Conservation (phyloP, 2,113 vertebrate genomes). For the Erythrocercus mccallii region DNA sequence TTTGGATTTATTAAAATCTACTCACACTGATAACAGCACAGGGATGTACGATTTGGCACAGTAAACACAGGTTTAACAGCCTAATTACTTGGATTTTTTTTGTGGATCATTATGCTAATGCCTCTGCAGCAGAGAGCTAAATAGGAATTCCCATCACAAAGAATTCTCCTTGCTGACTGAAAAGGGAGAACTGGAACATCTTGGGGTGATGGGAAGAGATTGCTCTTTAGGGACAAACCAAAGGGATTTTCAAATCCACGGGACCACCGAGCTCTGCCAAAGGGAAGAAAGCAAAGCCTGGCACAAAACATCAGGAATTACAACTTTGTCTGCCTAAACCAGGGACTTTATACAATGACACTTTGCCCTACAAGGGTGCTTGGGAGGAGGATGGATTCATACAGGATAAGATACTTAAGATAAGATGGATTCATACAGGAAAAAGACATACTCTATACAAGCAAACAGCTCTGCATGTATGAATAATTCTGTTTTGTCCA, state of each 20-base stretch:
- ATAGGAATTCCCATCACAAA: not conserved
- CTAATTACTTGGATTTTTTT: not conserved
- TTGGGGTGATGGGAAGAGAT: not conserved
- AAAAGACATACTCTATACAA: fast-evolving
- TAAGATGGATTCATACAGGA: not conserved
- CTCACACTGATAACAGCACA: not conserved
- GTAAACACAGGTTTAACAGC: not conserved
- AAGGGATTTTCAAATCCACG: not conserved
- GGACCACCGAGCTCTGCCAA: not conserved
- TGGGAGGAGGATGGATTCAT: not conserved
- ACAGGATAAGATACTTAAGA: not conserved
- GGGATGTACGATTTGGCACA: not conserved
- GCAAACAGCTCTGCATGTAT: not conserved
- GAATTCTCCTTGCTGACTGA: not conserved
- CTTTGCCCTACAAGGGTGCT: too few species aligned
- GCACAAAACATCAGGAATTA: fast-evolving
- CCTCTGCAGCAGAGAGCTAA: not conserved
- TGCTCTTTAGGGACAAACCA: not conserved
- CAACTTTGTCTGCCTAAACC: not conserved
- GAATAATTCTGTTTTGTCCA: not conserved
- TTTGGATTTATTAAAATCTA: not conserved
- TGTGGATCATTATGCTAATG: not conserved
- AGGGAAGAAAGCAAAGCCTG: not conserved
- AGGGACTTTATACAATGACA: not conserved
- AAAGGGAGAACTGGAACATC: not conserved